phyloP scores from a whole-genome alignment of 2,888 invertebrate species.

The Pogonocherus hispidulus region DNA sequence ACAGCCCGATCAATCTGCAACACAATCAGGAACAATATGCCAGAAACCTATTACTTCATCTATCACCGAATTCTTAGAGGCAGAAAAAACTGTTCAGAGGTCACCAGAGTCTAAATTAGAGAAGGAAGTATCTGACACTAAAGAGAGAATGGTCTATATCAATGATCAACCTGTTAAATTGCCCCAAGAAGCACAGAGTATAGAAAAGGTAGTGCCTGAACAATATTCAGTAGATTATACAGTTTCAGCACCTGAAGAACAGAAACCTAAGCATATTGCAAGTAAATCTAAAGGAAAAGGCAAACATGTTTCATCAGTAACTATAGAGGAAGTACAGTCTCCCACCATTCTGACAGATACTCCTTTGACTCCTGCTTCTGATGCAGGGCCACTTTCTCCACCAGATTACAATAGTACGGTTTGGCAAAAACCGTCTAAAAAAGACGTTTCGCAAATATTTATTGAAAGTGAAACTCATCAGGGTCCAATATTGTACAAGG shows the following conservation, averaged over 20 bases:
- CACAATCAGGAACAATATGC: background rate
- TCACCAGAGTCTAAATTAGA: background rate
- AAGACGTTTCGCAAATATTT: constrained; percentile 34
- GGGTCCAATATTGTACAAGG: constrained; percentile 58
- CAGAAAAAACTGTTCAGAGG: constrained; percentile 39
- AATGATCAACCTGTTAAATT: constrained; percentile 51
- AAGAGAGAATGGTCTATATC: constrained; percentile 46
- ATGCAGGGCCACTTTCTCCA: constrained; percentile 62
- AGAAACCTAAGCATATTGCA: constrained; percentile 45
- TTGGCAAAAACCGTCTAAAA: constrained; percentile 47
- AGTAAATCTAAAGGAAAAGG: constrained; percentile 60
- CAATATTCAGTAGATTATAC: background rate
- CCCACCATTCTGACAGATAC: constrained; percentile 68
- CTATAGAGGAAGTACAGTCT: constrained; percentile 71
- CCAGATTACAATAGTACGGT: constrained; percentile 58
- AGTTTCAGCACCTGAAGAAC: constrained; percentile 30
- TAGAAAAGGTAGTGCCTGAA: background rate
- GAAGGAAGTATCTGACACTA: background rate
- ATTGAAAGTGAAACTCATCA: constrained; percentile 46
- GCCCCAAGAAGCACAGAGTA: background rate
- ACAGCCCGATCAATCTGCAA: background rate
- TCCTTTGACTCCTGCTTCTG: constrained; percentile 70
- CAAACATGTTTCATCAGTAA: constrained; percentile 69
- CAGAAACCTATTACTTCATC: constrained; percentile 25
- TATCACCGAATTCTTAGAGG: constrained; percentile 49